Base-by-base conservation (phyloP, 1,140 invertebrate species). In the Homalodisca vitripennis region DNA sequence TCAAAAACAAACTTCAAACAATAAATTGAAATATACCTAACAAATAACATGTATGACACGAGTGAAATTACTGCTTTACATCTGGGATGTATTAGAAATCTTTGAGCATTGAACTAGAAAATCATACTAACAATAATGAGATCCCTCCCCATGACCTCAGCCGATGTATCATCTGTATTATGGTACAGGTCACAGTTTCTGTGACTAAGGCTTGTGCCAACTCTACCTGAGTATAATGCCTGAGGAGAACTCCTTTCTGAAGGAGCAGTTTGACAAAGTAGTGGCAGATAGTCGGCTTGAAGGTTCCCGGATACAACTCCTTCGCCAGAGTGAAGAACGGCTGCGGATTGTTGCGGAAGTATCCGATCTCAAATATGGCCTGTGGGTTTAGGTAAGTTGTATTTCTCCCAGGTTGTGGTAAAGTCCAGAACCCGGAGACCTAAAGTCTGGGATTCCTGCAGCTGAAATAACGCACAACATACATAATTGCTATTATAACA, bases 381-480 rank as follows among this genome's bases (percentile, higher is more conserved):
- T 95, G 90, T n/a, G 95, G 95, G 82, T n/a, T 95, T 87, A 0
- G 94, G 93, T 51, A 98, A 83, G 74, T 95, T 89, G 78, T 97
- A 98, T 79, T 97, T 95, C 71, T 91, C n/a, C 84, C 32, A 98
- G 83, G 80, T 98, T 98, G 77, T 92, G 86, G 81, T 98, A 99
- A 0, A 99, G 80, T 2, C 97, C 97, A 71, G 89, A 92, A 30
- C 89, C 91, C 3, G 94, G 94, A 31, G 92, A 95, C 20, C 96
- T 87, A 81, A 94, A 95, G 79, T 98, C 95, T 47, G 95, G 96
- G 77, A 98, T 98, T 69, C 95, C 95, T 71, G 94, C 93, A 80
- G 94, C 94, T 93, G 79, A 72, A 84, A 85, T 70, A 69, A 67
- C 63, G 66, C 55, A 62, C 24, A 47, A 70, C 6, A n/a, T 30